These are phyloP conservation scores for Conchocele bisecta DNA, from an alignment of 2,888 invertebrate species.

Conservation along the genomic window DNA sequence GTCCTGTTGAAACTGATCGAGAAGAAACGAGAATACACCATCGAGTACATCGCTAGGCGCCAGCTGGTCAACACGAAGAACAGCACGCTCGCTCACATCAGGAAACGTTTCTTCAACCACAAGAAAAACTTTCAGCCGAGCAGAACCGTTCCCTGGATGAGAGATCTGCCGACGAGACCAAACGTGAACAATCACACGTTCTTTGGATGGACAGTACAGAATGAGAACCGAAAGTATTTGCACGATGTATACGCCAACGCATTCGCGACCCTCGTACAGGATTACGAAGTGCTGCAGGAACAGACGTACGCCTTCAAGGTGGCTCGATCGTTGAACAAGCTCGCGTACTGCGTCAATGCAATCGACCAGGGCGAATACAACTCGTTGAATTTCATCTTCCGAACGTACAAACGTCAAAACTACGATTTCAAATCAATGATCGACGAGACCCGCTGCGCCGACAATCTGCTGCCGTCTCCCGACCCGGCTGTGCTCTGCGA, in stretches of 20 bases:
- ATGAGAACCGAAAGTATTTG: neutral
- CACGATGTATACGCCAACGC: neutral
- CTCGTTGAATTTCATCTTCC: slow-evolving; percentile 25
- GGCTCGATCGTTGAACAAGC: slow-evolving; percentile 9
- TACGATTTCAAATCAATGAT: slow-evolving; percentile 13
- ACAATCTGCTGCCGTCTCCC: slow-evolving; percentile 5
- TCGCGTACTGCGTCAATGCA: slow-evolving; percentile 7
- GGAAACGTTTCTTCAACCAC: slow-evolving; percentile 14
- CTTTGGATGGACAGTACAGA: slow-evolving; percentile 11
- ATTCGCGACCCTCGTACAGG: slow-evolving; percentile 13
- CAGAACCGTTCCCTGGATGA: slow-evolving; percentile 4
- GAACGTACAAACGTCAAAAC: slow-evolving; percentile 6
- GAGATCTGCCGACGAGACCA: slow-evolving; percentile 11
- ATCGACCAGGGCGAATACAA: slow-evolving; percentile 26
- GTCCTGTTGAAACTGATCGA: neutral
- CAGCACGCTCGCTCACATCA: neutral
- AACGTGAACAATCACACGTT: slow-evolving; percentile 10
- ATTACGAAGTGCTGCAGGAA: slow-evolving; percentile 10
- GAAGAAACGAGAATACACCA: slow-evolving; percentile 24
- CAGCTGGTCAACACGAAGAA: slow-evolving; percentile 13
- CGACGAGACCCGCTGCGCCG: neutral
- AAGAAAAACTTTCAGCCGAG: slow-evolving; percentile 1
- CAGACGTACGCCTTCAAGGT: slow-evolving; percentile 14
- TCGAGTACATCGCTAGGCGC: slow-evolving; percentile 6
- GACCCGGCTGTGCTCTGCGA: slow-evolving; percentile 26